A percentile compares a stretch with the other conserved stretches of the same genome.
phyloP scores from a whole-genome alignment of 2,888 invertebrate species.

The Cheilosia grossa region DNA sequence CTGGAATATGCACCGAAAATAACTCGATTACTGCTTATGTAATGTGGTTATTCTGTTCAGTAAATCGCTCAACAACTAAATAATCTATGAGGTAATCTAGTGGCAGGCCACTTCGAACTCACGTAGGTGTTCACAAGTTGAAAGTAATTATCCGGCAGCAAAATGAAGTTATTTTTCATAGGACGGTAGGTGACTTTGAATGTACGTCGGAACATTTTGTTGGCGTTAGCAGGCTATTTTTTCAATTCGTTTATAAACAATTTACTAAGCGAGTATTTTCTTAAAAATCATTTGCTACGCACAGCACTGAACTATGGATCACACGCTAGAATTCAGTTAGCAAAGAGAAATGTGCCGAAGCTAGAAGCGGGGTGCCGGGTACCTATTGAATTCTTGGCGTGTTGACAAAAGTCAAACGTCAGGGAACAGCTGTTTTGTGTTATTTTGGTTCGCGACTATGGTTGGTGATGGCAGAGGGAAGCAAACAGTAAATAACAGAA shows the following conservation, averaged over 20 bases:
- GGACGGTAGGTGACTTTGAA: constrained; percentile 83
- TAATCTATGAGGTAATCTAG: constrained; percentile 76
- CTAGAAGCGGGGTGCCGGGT: too few species aligned
- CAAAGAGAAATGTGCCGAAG: constrained; percentile 29
- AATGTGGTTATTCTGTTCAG: constrained; percentile 27
- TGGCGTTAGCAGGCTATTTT: background rate
- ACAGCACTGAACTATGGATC: constrained; percentile 43
- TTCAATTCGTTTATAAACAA: constrained; percentile 64
- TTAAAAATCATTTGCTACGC: constrained; percentile 53
- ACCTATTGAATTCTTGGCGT: constrained; percentile 49
- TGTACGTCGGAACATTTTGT: constrained; percentile 82
- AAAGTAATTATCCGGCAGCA: constrained; percentile 82
- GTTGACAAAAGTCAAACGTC: constrained; percentile 62
- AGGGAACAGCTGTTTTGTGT: constrained; percentile 67
- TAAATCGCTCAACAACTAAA: constrained; percentile 27
- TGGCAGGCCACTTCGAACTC: constrained; percentile 77
- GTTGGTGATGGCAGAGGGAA: background rate
- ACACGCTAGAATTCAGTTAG: constrained; percentile 1
- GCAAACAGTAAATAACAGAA: too few species aligned
- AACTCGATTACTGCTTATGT: constrained; percentile 44
- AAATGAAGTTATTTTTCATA: constrained; percentile 81
- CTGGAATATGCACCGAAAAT: constrained; percentile 76
- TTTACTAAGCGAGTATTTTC: constrained; percentile 39
- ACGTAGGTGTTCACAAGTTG: constrained; percentile 83
- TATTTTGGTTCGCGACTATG: constrained; percentile 5